These are phyloP conservation scores for Onychomys torridus DNA, from an alignment of 2,797 vertebrate genomes.

Conservation along the genomic window DNA sequence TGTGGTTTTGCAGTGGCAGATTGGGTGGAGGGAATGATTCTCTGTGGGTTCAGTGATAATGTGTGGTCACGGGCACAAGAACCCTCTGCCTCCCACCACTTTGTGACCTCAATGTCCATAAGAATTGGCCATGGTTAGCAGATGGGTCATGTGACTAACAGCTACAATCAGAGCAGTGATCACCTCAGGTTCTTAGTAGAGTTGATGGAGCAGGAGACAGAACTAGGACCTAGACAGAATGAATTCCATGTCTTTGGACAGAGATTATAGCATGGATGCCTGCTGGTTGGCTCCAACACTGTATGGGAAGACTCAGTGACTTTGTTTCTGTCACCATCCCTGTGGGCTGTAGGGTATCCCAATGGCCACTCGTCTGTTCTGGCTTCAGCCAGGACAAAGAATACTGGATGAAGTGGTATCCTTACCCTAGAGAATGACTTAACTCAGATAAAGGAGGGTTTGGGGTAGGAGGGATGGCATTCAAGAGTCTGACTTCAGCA, in stretches of 20 bases:
- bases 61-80: not conserved
- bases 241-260: not conserved
- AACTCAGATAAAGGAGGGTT: not conserved
- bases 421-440: not conserved
- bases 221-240: not conserved
- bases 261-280: not conserved
- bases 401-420: not conserved
- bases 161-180: not conserved
- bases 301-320: not conserved
- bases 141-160: not conserved
- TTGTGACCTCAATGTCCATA: not conserved
- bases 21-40: not conserved
- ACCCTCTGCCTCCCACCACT: not conserved
- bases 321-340: not conserved
- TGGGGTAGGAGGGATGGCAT: not conserved
- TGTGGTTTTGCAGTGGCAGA: too few relatives aligned
- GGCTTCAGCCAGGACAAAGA: not conserved
- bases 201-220: not conserved
- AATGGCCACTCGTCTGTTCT: not conserved
- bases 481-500: not conserved
- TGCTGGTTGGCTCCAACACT: not conserved
- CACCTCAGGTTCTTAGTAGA: not conserved
- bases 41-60: not conserved
- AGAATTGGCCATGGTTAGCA: not conserved
- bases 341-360: not conserved